Percentiles rank a stretch among this genome's conserved stretches.
These are phyloP conservation scores for Caenorhabditis brenneri DNA, from an alignment of 1,140 invertebrate species.

Conservation along the genomic window DNA sequence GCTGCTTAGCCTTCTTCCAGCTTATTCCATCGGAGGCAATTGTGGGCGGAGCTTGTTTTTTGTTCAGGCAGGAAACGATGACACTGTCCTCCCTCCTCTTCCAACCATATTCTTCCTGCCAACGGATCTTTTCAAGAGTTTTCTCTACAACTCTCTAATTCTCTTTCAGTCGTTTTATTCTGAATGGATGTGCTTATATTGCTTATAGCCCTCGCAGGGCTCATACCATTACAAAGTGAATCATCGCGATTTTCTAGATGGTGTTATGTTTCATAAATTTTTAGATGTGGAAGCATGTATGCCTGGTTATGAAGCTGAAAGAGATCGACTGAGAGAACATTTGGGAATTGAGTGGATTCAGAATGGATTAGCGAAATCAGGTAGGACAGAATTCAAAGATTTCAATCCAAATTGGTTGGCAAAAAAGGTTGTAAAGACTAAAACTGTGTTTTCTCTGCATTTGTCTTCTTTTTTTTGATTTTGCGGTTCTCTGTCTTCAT, in stretches of 20 bases:
- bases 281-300: constrained; percentile 51
- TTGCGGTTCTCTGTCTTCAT: too few relatives aligned
- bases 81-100: neutral
- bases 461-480: too few relatives aligned
- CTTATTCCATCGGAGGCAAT: neutral
- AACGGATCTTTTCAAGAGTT: neutral
- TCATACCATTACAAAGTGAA: neutral
- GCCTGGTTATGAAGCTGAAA: constrained; percentile 58
- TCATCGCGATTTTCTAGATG: neutral
- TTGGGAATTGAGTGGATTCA: constrained; percentile 58
- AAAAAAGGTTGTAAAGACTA: neutral
- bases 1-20: neutral
- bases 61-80: neutral
- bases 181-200: neutral
- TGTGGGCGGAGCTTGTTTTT: constrained; percentile 1
- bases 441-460: neutral
- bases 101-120: neutral
- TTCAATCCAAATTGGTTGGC: neutral
- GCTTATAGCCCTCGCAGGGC: neutral
- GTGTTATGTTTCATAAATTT: neutral
- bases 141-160: neutral
- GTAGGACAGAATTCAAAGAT: neutral
- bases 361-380: constrained; percentile 50
- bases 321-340: constrained; percentile 53
- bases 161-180: neutral